These are phyloP conservation scores for Geophilus truncorum DNA, from an alignment of 2,888 invertebrate genomes.

Conservation along the genomic window DNA sequence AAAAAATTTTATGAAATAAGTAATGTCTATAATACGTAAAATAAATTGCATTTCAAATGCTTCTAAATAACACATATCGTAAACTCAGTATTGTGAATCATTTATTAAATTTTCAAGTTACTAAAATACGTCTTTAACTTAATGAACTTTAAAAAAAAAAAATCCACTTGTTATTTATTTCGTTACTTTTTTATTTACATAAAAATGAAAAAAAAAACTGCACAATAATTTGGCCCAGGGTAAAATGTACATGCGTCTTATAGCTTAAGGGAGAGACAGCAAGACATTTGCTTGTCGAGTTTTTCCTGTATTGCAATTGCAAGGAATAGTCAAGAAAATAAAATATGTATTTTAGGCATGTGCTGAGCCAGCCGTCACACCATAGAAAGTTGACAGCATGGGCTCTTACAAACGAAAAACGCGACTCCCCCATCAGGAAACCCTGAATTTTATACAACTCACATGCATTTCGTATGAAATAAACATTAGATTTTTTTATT, in stretches of 20 bases:
- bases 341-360: conserved; percentile 27
- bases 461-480: neutral
- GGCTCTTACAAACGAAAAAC: neutral
- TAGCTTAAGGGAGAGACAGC: neutral
- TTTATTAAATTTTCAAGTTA: too few species aligned
- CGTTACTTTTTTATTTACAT: too few species aligned
- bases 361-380: neutral
- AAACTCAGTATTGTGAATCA: too few species aligned
- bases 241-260: neutral
- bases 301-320: conserved; percentile 10
- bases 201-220: neutral
- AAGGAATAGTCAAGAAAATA: neutral
- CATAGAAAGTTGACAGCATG: neutral
- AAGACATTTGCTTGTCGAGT: neutral
- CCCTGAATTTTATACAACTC: neutral
- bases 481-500: neutral
- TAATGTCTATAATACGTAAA: too few species aligned
- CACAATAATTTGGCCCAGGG: neutral
- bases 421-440: neutral
- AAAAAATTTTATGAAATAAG: too few species aligned
- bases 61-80: too few species aligned
- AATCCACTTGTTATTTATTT: too few species aligned
- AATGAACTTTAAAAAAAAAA: too few species aligned
- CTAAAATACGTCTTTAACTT: too few species aligned
- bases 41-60: too few species aligned